Percentiles rank a stretch among this genome's conserved stretches.
Conservation (phyloP, 2,113 vertebrate genomes). For the Alethe diademata region DNA sequence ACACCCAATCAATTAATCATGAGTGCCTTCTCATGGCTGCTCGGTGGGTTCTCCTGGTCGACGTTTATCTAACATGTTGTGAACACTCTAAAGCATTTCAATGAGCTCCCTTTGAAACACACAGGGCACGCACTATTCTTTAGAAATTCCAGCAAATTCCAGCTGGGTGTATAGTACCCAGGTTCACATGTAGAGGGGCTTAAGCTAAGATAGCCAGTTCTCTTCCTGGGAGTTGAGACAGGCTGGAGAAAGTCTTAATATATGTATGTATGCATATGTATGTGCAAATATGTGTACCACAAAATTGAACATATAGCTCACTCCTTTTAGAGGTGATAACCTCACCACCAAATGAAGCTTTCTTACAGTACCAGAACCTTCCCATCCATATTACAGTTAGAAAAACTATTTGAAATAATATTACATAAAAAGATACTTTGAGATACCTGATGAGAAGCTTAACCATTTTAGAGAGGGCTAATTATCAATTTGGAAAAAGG, state of each 20-base stretch:
- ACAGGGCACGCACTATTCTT: conserved; percentile 55
- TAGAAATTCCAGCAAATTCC: conserved; percentile 54
- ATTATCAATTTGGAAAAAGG: conserved; percentile 23
- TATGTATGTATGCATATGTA: neutral
- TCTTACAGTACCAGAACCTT: conserved; percentile 31
- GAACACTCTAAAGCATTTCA: conserved; percentile 48
- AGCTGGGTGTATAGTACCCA: conserved; percentile 17
- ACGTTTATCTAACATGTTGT: conserved; percentile 59
- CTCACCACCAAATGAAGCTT: conserved; percentile 24
- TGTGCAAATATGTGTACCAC: conserved; percentile 6
- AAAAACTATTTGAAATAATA: neutral
- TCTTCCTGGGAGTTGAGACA: neutral
- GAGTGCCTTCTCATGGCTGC: conserved; percentile 71
- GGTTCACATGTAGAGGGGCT: conserved; percentile 13
- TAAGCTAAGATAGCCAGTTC: conserved; percentile 12
- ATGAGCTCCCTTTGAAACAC: conserved; percentile 40
- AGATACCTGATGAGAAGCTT: neutral
- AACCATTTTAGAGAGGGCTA: conserved; percentile 26
- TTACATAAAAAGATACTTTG: conserved; percentile 1
- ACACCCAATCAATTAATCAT: conserved; percentile 83
- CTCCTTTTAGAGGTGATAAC: conserved; percentile 31
- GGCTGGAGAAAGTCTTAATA: conserved; percentile 8
- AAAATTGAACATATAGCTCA: conserved; percentile 22
- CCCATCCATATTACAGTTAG: neutral
- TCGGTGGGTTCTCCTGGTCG: conserved; percentile 26